Evolutionary conservation across 2,888 invertebrate genomes (phyloP), one percentile per base, ranked within the genome.

Genomic region (Anodontia alba): DNA sequence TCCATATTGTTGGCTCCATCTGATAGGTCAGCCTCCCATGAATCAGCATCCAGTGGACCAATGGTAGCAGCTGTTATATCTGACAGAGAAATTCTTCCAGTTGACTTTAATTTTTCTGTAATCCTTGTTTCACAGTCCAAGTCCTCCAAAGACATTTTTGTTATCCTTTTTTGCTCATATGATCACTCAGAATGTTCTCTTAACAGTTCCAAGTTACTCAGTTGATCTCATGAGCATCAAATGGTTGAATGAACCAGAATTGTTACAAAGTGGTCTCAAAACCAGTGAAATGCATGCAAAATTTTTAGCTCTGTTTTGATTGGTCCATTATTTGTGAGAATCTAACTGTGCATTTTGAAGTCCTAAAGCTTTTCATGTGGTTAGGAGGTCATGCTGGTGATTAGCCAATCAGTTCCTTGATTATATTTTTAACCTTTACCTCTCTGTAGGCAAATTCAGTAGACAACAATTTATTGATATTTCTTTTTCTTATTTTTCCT

Each of bases 51-150:
- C n/a, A 85, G 66, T 57, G 79, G 66, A 12, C 85, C 85, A 73
- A 86, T 83, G 2, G 86, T 86, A 68, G 86, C 81, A 2, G 79
- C 79, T 1, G 83, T 76, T 29, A 86, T 86, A 23, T 86, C 86
- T 0, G 86, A 75, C 26, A 86, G 67, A 0, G 86, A 86, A 38
- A 86, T 71, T 42, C 78, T 72, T 12, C 76, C 80, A 10, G 62
- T 62, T 31, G 62, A 62, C 33, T 62, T 62, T 33, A 62, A 23
- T 29, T 62, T 62, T 20, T 62, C 62, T 33, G 62, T 33, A 33
- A 62, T 62, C 31, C 62, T 33, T 10, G 29, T 33, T 1, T 33
- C 62, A 31, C 8, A 31, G 33, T 62, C 33, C 26, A 29, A 33
- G 26, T 62, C 62, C 7, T 33, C 33, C 2, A 10, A 31, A n/a